A percentile compares a stretch with the other conserved stretches of the same genome.
These are phyloP conservation scores for Papilio aristodemus DNA, from an alignment of 1,140 invertebrate species.

Conservation along the genomic window DNA sequence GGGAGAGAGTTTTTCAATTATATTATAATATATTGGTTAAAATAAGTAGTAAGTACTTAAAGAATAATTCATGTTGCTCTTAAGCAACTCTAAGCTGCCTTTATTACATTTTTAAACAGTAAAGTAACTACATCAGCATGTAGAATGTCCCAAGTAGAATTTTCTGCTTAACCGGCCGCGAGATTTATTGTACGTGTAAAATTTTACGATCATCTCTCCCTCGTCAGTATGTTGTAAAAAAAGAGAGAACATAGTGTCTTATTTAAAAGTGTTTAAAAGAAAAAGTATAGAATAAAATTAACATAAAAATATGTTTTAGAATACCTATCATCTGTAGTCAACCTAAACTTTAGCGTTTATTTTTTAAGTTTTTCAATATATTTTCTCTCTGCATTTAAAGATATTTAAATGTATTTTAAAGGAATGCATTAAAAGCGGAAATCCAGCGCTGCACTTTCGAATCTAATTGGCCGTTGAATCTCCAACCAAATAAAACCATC, in stretches of 20 bases:
- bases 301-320: background rate
- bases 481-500: constrained; percentile 13
- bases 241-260: background rate
- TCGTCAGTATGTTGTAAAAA: background rate
- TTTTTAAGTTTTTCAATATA: constrained; percentile 1
- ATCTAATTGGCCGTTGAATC: constrained; percentile 19
- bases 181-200: constrained; percentile 15
- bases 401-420: constrained; percentile 22
- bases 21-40: too few relatives aligned
- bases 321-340: too few relatives aligned
- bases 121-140: constrained; percentile 2
- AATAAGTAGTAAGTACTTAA: too few relatives aligned
- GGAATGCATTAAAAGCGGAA: constrained; percentile 18
- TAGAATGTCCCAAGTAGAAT: constrained; percentile 14
- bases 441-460: constrained; percentile 18
- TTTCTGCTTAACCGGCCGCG: constrained; percentile 1
- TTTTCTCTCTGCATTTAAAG: background rate
- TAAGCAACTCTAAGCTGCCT: background rate
- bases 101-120: constrained; percentile 6
- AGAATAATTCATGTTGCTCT: background rate
- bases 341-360: background rate
- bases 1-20: too few relatives aligned
- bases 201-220: constrained; percentile 12
- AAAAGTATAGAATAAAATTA: background rate
- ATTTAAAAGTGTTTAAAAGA: background rate